phyloP scores from a whole-genome alignment of 2,888 invertebrate genomes.

The Stomorhina lunata region DNA sequence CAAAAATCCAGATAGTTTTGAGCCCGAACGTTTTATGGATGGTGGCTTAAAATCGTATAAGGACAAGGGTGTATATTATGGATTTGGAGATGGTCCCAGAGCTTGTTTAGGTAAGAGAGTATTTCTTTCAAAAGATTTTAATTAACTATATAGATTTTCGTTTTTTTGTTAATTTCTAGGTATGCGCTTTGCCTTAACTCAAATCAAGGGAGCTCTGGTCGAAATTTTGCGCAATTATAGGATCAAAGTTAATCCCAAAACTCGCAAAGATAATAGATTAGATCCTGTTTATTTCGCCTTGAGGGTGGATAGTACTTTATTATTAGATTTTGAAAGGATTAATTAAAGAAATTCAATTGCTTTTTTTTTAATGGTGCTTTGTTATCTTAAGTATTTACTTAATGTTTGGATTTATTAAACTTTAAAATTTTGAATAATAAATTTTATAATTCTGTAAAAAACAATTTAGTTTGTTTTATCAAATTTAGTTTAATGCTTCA shows the following conservation, averaged over 20 bases:
- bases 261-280: slow-evolving; percentile 73
- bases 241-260: slow-evolving; percentile 74
- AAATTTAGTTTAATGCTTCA: too few species aligned
- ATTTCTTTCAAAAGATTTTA: not conserved
- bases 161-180: slow-evolving; percentile 67
- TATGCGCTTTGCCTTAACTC: slow-evolving; percentile 76
- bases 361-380: too few species aligned
- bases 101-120: slow-evolving; percentile 73
- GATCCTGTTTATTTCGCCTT: slow-evolving; percentile 71
- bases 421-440: too few species aligned
- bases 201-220: slow-evolving; percentile 76
- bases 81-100: slow-evolving; percentile 78
- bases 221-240: slow-evolving; percentile 76
- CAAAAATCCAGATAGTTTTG: slow-evolving; percentile 71
- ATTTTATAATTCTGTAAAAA: too few species aligned
- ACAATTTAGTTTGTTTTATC: too few species aligned
- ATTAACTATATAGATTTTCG: not conserved
- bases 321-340: slow-evolving; percentile 72
- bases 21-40: slow-evolving; percentile 74
- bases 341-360: too few species aligned
- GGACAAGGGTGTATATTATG: slow-evolving; percentile 73
- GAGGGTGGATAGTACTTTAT: slow-evolving; percentile 72
- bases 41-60: slow-evolving; percentile 70
- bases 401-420: too few species aligned
- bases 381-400: too few species aligned